phyloP scores from a whole-genome alignment of 2,888 invertebrate species.

The Torymus texanus region DNA sequence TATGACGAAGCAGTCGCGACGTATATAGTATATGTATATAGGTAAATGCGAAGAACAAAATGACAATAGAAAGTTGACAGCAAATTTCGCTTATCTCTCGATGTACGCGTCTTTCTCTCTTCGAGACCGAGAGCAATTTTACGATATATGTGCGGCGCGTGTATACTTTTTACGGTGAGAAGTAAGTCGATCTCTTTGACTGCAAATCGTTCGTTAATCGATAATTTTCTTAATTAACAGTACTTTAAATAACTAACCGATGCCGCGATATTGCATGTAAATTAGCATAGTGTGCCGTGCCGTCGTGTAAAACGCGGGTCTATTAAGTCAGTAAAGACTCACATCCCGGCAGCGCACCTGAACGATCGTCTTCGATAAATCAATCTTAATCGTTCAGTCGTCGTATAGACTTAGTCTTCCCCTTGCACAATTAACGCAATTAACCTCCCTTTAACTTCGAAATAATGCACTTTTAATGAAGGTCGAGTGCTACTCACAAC shows the following conservation, averaged over 20 bases:
- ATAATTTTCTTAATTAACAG: not conserved
- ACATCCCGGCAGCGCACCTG: not conserved
- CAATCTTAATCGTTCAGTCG: constrained; percentile 21
- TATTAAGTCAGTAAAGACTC: constrained; percentile 1
- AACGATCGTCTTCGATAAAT: constrained; percentile 3
- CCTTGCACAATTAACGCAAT: constrained; percentile 1
- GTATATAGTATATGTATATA: too few species aligned
- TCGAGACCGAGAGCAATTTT: too few species aligned
- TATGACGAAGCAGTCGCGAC: too few species aligned
- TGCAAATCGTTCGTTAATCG: not conserved
- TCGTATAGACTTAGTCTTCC: not conserved
- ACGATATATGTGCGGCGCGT: too few species aligned
- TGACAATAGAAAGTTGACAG: too few species aligned
- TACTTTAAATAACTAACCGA: not conserved
- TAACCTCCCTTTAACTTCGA: constrained; percentile 16
- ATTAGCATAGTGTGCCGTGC: not conserved
- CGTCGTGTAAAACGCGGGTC: too few species aligned
- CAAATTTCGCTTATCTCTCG: too few species aligned
- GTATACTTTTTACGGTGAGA: too few species aligned
- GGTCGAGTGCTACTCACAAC: too few species aligned
- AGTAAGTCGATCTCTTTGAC: too few species aligned
- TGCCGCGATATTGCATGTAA: not conserved
- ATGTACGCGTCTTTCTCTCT: too few species aligned
- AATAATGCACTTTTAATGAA: constrained; percentile 40
- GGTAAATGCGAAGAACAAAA: too few species aligned